Evolutionary conservation across 2,113 vertebrate species (phyloP).

Genomic region (Sminthopsis crassicaudata): DNA sequence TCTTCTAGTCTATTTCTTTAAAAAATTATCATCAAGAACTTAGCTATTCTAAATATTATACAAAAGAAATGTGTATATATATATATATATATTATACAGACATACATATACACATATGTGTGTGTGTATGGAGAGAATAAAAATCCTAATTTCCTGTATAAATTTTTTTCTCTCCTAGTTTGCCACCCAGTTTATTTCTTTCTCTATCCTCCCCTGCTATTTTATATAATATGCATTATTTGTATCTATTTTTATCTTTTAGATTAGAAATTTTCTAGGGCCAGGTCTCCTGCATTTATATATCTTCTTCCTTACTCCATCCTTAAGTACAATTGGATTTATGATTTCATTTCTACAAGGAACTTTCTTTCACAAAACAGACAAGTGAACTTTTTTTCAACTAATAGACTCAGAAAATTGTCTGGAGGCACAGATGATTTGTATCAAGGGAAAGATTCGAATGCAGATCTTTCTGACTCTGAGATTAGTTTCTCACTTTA

Average conservation of each 20-base stretch:
- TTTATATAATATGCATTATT: not conserved
- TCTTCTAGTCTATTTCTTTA: not conserved
- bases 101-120: too few species aligned
- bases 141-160: not conserved
- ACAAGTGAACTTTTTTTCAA: not conserved
- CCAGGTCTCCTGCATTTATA: not conserved
- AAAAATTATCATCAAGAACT: not conserved
- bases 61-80: not conserved
- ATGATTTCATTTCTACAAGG: not conserved
- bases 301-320: not conserved
- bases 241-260: not conserved
- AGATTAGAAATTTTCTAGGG: not conserved
- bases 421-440: too few species aligned
- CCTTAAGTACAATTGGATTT: not conserved
- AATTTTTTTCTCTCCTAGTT: not conserved
- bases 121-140: too few species aligned
- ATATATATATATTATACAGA: too few species aligned
- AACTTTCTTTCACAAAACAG: not conserved
- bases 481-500: not conserved
- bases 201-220: not conserved
- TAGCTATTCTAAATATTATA: not conserved
- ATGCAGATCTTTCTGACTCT: not conserved
- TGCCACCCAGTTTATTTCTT: not conserved
- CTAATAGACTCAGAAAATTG: not conserved
- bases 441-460: not conserved